Conservation (phyloP, 2,888 invertebrate species). For the Tachina lurida region DNA sequence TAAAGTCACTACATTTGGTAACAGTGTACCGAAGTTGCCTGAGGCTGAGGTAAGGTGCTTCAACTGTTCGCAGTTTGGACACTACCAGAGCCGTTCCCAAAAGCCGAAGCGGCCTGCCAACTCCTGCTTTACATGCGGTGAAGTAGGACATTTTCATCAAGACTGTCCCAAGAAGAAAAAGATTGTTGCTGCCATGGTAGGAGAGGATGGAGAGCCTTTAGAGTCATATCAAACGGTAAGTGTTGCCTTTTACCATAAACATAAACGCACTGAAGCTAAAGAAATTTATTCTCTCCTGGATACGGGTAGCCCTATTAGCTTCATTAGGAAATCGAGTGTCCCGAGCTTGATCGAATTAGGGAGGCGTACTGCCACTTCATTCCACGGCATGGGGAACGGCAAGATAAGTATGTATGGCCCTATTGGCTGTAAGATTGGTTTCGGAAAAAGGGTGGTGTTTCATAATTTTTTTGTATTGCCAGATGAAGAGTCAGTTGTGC, state of each 20-base stretch:
- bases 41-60: not conserved
- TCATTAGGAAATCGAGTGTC: not conserved
- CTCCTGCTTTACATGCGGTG: not conserved
- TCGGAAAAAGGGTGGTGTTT: not conserved
- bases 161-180: not conserved
- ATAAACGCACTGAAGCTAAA: conserved; percentile 19
- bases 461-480: conserved; percentile 25
- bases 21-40: too few relatives aligned
- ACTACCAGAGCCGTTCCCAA: not conserved
- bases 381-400: not conserved
- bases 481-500: conserved; percentile 16
- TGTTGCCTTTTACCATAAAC: conserved; percentile 23
- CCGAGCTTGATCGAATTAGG: not conserved
- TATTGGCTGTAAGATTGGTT: not conserved
- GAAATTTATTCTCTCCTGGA: conserved; percentile 13
- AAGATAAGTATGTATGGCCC: not conserved
- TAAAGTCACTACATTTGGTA: too few relatives aligned
- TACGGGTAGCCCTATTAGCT: conserved; percentile 36
- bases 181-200: too few relatives aligned
- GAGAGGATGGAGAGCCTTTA: not conserved
- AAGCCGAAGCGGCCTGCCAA: conserved; percentile 23
- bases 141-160: not conserved
- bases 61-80: conserved; percentile 27
- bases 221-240: conserved; percentile 39
- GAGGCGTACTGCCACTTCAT: not conserved